Evolutionary conservation across 2,888 invertebrate species (phyloP).

Genomic region (Orchestes rusci): DNA sequence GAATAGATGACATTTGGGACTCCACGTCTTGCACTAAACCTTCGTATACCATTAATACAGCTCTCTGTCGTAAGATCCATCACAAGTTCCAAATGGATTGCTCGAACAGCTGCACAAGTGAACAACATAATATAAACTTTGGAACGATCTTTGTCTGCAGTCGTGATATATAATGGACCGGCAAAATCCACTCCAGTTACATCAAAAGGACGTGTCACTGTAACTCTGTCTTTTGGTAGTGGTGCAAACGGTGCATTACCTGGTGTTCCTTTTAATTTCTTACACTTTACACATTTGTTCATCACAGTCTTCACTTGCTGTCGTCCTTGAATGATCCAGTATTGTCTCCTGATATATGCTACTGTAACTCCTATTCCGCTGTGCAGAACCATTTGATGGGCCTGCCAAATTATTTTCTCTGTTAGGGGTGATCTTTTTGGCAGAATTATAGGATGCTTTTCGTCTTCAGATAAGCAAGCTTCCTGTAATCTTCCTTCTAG

Average conservation of each 20-base stretch:
- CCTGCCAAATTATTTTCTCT: not conserved
- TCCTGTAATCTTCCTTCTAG: not conserved
- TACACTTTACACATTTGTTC: not conserved
- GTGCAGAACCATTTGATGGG: not conserved
- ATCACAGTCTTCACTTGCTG: not conserved
- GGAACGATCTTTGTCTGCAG: not conserved
- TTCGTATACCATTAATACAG: not conserved
- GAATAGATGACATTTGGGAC: not conserved
- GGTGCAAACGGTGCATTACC: not conserved
- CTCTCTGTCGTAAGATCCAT: not conserved
- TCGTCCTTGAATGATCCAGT: slow-evolving; percentile 1
- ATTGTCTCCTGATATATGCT: not conserved
- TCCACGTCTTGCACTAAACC: not conserved
- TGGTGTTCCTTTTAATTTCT: not conserved
- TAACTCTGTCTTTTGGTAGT: not conserved
- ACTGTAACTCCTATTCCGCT: not conserved
- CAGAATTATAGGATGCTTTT: not conserved
- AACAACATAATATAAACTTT: not conserved
- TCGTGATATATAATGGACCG: not conserved
- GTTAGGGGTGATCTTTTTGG: not conserved
- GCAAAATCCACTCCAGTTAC: not conserved
- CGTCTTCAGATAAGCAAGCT: not conserved
- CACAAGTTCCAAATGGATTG: not conserved
- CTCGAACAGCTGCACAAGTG: not conserved
- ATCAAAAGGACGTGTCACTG: not conserved